Base-by-base conservation (phyloP, 2,113 vertebrate genomes). In the Puffinus mauretanicus region DNA sequence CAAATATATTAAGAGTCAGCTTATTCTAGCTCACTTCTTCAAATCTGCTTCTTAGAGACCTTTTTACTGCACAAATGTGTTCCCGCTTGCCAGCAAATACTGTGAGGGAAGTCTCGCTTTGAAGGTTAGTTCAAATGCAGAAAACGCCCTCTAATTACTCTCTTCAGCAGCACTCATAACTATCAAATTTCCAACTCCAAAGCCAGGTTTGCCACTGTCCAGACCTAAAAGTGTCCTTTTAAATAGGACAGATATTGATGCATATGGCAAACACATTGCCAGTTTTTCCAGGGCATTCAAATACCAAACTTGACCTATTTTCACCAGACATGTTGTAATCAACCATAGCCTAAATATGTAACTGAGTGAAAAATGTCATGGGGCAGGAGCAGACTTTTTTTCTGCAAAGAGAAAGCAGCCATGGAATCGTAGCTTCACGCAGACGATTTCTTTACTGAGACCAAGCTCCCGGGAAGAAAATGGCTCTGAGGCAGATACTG, bases 301-400 rank as follows among this genome's bases (percentile, higher is more conserved):
- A 75, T 55, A 78, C 36, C 62, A 57, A 69, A 87, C 54, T 51
- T 92, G 73, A 95, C 72, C 69, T 92, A 34, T 86, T 95, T 92
- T 88, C 82, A 78, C 34, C 42, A 70, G 81, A 54, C 38, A 47
- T 2, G 1, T 21, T 85, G 44, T 42, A 34, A 86, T 57, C 71
- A 71, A 61, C 55, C 85, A 82, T 54, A 61, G 13, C 16, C 34
- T 47, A 61, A 91, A 71, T 71, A 79, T 76, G 79, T 84, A 77
- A 82, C 70, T 2, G 51, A 89, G 58, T 61, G 44, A 52, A 83
- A 78, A 76, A 51, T 9, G 11, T 57, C 85, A 27, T 0, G 11
- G 69, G 34, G 47, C 57, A 95, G 85, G 73, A 87, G 75, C 21
- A 87, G 69, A 38, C 10, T 21, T 40, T 66, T 49, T 24, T 46